These are phyloP conservation scores for Hipparchia sbordonii DNA, from an alignment of 2,888 invertebrate species.

Conservation along the genomic window DNA sequence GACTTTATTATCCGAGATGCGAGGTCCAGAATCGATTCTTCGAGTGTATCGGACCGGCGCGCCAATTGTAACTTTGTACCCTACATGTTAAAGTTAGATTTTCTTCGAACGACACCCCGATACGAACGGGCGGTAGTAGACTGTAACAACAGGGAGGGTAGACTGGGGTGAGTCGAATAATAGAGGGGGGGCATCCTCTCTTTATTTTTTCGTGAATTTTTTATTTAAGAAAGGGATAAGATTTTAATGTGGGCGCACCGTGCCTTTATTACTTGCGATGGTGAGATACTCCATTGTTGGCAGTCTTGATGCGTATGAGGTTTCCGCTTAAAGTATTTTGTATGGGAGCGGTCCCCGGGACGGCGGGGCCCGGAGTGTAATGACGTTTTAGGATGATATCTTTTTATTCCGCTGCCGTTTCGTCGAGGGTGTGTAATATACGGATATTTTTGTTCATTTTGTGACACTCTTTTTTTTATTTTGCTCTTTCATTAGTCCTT, in stretches of 20 bases:
- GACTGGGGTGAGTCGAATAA: slow-evolving; percentile 69
- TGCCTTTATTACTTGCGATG: slow-evolving; percentile 78
- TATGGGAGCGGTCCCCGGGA: slow-evolving; percentile 65
- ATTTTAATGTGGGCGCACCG: slow-evolving; percentile 80
- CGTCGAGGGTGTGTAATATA: slow-evolving; percentile 46
- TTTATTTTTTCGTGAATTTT: slow-evolving; percentile 82
- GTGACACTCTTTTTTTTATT: slow-evolving; percentile 7
- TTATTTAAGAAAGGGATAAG: slow-evolving; percentile 84
- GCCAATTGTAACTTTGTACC: slow-evolving; percentile 71
- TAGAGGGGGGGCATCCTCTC: slow-evolving; percentile 76
- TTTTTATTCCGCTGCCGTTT: slow-evolving; percentile 52
- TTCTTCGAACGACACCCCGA: slow-evolving; percentile 64
- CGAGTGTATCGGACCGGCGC: slow-evolving; percentile 44
- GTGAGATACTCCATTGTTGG: slow-evolving; percentile 75
- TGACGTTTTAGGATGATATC: slow-evolving; percentile 67
- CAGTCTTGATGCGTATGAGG: slow-evolving; percentile 75
- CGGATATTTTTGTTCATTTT: slow-evolving; percentile 43
- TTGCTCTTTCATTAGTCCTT: slow-evolving; percentile 8
- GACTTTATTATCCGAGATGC: slow-evolving; percentile 55
- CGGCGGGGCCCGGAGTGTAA: slow-evolving; percentile 58
- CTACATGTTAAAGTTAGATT: slow-evolving; percentile 68
- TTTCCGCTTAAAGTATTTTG: slow-evolving; percentile 80
- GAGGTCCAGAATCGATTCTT: slow-evolving; percentile 52
- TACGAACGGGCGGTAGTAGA: slow-evolving; percentile 47
- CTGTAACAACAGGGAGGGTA: slow-evolving; percentile 51